Evolutionary conservation across 2,888 invertebrate species (phyloP).

Genomic region (Cheilosia vulpina): DNA sequence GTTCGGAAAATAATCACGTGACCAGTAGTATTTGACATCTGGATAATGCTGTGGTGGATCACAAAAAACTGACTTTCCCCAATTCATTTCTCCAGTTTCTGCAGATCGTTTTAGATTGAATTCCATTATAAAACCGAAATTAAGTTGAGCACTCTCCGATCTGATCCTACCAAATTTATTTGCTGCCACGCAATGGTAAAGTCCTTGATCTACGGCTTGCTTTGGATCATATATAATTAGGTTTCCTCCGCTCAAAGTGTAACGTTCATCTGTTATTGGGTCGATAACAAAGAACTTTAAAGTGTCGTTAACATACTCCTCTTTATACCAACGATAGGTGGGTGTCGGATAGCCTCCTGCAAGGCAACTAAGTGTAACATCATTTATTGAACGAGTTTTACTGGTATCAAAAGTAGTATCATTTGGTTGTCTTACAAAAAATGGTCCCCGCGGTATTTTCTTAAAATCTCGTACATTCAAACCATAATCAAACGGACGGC

Average conservation of each 20-base stretch:
- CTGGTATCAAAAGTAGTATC: slow-evolving; percentile 93
- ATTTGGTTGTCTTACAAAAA: slow-evolving; percentile 92
- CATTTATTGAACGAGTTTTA: slow-evolving; percentile 88
- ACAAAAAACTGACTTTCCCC: slow-evolving; percentile 96
- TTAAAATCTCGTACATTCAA: slow-evolving; percentile 91
- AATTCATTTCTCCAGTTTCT: slow-evolving; percentile 94
- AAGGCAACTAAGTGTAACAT: slow-evolving; percentile 91
- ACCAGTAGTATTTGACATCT: slow-evolving; percentile 95
- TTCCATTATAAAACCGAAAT: slow-evolving; percentile 95
- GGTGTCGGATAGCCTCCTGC: slow-evolving; percentile 96
- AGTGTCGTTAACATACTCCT: slow-evolving; percentile 92
- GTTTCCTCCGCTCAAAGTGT: slow-evolving; percentile 95
- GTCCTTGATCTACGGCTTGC: slow-evolving; percentile 91
- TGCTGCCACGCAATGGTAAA: slow-evolving; percentile 95
- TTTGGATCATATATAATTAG: slow-evolving; percentile 94
- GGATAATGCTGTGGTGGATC: slow-evolving; percentile 97
- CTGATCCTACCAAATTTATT: slow-evolving; percentile 95
- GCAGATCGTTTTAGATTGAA: slow-evolving; percentile 94
- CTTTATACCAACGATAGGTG: slow-evolving; percentile 94
- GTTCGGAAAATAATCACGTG: slow-evolving; percentile 94
- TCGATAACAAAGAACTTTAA: slow-evolving; percentile 90
- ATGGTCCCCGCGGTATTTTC: slow-evolving; percentile 94
- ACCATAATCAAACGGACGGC: slow-evolving; percentile 93
- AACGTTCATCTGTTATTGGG: slow-evolving; percentile 89
- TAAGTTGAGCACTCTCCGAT: slow-evolving; percentile 93